Evolutionary conservation across 2,888 invertebrate species (phyloP).

Genomic region (Siphonodentalium dalli): DNA sequence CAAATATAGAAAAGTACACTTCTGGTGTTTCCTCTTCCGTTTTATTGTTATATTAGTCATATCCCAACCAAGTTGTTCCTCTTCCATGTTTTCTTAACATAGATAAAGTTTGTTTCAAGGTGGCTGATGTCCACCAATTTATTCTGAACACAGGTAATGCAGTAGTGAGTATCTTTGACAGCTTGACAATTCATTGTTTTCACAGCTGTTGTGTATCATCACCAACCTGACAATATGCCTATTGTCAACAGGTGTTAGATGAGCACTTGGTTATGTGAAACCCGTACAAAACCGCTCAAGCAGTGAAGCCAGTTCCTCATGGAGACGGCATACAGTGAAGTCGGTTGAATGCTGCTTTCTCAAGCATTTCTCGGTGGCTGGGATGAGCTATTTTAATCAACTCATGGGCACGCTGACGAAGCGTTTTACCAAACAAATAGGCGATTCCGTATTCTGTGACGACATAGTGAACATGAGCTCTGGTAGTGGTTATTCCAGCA

Average conservation of each 20-base stretch:
- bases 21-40: no score
- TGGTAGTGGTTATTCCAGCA: constrained; percentile 88
- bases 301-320: constrained; percentile 11
- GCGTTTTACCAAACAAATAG: constrained; percentile 84
- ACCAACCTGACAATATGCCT: no score
- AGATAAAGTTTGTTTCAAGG: no score
- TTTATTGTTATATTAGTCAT: no score
- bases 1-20: no score
- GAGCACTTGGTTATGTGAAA: background rate
- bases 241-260: background rate
- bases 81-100: no score
- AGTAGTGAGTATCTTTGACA: no score
- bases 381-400: constrained; percentile 90
- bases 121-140: no score
- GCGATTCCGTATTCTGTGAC: constrained; percentile 94
- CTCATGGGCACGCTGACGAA: constrained; percentile 88
- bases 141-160: no score
- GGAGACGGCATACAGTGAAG: constrained; percentile 68
- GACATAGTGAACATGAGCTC: constrained; percentile 91
- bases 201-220: no score
- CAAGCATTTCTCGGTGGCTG: constrained; percentile 78
- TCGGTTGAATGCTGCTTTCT: constrained; percentile 85
- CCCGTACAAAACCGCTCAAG: background rate
- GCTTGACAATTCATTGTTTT: no score
- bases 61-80: no score